A percentile compares a stretch with the other conserved stretches of the same genome.
Conservation (phyloP, 2,113 vertebrate genomes). For the Motacilla tschutschensis region DNA sequence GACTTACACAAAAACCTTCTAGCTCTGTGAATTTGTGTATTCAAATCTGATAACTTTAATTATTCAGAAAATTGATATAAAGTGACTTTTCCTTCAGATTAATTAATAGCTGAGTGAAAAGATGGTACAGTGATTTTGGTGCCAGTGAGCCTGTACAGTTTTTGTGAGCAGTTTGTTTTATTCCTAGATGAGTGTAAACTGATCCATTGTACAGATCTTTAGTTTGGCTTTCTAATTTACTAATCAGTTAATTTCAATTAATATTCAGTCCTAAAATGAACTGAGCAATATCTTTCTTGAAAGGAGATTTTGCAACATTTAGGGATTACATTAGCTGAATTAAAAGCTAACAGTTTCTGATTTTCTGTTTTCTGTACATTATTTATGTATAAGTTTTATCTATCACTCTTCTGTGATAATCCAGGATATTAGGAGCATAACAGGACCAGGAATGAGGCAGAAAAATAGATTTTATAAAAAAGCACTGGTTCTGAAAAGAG, state of each 20-base stretch:
- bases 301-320: neutral
- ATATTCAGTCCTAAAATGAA: neutral
- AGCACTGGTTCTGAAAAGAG: neutral
- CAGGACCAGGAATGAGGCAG: neutral
- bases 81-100: neutral
- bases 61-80: neutral
- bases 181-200: neutral
- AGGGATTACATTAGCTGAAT: neutral
- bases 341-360: neutral
- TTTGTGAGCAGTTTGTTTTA: neutral
- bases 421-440: neutral
- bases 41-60: neutral
- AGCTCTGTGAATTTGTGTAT: neutral
- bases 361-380: neutral
- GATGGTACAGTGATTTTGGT: neutral
- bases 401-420: neutral
- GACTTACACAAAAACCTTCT: neutral
- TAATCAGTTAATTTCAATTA: neutral
- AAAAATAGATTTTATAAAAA: neutral
- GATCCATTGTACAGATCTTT: neutral
- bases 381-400: neutral
- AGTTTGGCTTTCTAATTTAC: neutral
- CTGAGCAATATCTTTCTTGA: neutral
- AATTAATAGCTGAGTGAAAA: constrained; percentile 16
- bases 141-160: neutral